A percentile compares a stretch with the other conserved stretches of the same genome.
phyloP scores from a whole-genome alignment of 2,113 vertebrate species.

The Rattus rattus region DNA sequence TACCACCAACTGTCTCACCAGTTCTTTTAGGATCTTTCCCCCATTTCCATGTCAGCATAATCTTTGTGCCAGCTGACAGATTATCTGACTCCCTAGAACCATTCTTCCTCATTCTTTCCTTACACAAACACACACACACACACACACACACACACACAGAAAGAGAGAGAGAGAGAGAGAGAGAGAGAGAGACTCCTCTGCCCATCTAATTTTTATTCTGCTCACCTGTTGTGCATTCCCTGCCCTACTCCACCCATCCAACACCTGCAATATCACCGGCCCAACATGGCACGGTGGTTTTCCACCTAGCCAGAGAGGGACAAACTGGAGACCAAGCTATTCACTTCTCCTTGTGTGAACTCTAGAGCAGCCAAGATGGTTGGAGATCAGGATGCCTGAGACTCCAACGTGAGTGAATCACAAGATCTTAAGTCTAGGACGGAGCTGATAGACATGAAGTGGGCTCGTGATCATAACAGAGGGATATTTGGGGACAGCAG shows the following conservation, averaged over 20 bases:
- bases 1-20: not conserved
- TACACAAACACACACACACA: not conserved
- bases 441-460: fast-evolving
- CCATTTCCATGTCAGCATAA: not conserved
- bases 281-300: not conserved
- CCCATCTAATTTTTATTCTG: not conserved
- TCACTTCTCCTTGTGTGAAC: not conserved
- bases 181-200: too few relatives aligned
- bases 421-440: not conserved
- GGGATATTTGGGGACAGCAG: too few relatives aligned
- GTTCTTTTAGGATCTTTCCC: not conserved
- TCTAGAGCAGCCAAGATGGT: not conserved
- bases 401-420: not conserved
- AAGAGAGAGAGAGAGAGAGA: too few relatives aligned
- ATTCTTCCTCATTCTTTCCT: not conserved
- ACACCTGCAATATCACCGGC: not conserved
- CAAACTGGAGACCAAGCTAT: not conserved
- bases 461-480: not conserved
- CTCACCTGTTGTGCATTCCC: not conserved
- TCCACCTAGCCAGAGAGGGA: not conserved
- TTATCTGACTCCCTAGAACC: not conserved
- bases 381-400: not conserved
- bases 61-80: not conserved
- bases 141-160: not conserved
- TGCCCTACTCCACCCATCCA: not conserved